Percentiles rank a stretch among this genome's conserved stretches.
Evolutionary conservation across 1,140 invertebrate species (phyloP).

Genomic region (Philaenus spumarius): DNA sequence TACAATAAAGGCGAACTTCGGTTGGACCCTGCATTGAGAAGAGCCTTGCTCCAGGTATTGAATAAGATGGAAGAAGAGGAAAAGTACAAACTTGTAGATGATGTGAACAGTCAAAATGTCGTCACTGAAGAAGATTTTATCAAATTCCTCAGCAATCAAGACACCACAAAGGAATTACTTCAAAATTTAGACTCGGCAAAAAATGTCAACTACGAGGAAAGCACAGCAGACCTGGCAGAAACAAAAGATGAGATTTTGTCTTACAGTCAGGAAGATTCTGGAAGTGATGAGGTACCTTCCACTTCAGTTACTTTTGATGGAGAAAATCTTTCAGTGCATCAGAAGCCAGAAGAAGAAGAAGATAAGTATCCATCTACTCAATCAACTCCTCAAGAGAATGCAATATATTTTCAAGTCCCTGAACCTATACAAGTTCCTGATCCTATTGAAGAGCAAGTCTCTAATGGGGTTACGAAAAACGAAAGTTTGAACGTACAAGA

Average conservation of each 20-base stretch:
- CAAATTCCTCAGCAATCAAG: constrained; percentile 12
- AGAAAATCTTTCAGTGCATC: no score
- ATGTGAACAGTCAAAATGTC: constrained; percentile 1
- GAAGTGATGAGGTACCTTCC: background rate
- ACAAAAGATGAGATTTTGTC: constrained; percentile 7
- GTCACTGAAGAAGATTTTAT: constrained; percentile 13
- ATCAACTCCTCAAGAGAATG: constrained; percentile 6
- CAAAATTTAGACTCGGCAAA: constrained; percentile 1
- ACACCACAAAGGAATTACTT: constrained; percentile 1
- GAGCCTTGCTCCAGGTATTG: constrained; percentile 60
- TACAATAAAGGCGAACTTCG: constrained; percentile 43
- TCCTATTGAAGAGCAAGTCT: background rate
- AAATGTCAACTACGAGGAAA: background rate
- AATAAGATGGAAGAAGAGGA: constrained; percentile 52
- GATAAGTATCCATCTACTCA: constrained; percentile 10
- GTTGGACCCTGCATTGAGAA: constrained; percentile 58
- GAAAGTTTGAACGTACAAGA: constrained; percentile 17
- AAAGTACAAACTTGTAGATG: background rate
- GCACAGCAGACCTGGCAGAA: background rate
- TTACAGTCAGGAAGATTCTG: background rate
- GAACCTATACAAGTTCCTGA: constrained; percentile 5
- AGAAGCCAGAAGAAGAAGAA: background rate
- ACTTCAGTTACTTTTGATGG: background rate
- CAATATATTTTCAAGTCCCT: constrained; percentile 22
- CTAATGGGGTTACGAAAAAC: background rate